phyloP scores from a whole-genome alignment of 2,797 vertebrate genomes.

The Sparus aurata region DNA sequence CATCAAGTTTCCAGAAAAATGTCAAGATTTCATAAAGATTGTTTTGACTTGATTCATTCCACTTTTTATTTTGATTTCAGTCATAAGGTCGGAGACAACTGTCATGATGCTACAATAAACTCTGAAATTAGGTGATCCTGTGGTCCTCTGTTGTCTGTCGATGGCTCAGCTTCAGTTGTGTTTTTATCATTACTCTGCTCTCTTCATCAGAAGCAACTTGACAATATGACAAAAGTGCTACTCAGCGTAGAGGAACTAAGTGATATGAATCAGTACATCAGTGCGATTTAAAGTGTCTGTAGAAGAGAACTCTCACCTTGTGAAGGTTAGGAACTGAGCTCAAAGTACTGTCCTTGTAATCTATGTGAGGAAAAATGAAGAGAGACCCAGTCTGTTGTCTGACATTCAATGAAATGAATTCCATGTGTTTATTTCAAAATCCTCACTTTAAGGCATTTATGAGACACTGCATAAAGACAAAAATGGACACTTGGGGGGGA shows the following conservation, averaged over 20 bases:
- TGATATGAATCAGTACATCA: not conserved
- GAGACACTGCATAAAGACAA: constrained; percentile 87
- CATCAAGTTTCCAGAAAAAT: constrained; percentile 51
- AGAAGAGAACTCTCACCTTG: not conserved
- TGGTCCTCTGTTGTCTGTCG: constrained; percentile 8
- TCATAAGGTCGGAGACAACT: constrained; percentile 41
- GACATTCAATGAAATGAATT: constrained; percentile 75
- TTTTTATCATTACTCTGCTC: not conserved
- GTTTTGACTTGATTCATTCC: constrained; percentile 54
- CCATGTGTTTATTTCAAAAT: constrained; percentile 84
- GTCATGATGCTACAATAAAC: constrained; percentile 77
- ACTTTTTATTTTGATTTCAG: constrained; percentile 49
- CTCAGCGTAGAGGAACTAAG: not conserved
- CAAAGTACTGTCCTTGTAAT: not conserved
- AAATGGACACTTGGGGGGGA: constrained; percentile 73
- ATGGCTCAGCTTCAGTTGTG: not conserved
- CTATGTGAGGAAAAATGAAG: not conserved
- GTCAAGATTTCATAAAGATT: constrained; percentile 40
- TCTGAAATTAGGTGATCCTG: constrained; percentile 37
- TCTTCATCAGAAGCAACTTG: constrained; percentile 1
- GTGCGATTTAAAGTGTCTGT: not conserved
- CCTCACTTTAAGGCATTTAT: constrained; percentile 89
- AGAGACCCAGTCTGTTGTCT: constrained; percentile 29
- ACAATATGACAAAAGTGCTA: not conserved
- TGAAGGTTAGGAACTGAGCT: not conserved